Conservation (phyloP, 1,140 invertebrate genomes). For the Phymorhynchus buccinoides region DNA sequence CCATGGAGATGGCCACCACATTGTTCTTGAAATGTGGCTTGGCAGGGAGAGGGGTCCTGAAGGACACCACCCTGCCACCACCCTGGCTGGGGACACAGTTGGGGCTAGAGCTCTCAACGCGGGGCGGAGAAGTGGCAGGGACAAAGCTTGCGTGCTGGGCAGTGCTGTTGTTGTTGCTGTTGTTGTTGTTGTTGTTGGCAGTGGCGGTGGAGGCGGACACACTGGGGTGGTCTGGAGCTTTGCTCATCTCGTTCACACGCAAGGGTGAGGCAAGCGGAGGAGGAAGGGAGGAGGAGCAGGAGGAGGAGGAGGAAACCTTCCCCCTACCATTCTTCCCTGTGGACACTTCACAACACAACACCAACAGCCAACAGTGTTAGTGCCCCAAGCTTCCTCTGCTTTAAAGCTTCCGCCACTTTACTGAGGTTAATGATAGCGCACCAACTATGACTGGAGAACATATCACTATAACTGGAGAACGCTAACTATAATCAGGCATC, state of each 20-base stretch:
- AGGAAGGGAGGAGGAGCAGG: no score
- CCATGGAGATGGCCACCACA: conserved; percentile 25
- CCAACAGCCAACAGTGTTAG: not conserved
- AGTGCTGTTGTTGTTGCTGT: conserved; percentile 29
- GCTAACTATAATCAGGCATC: no score
- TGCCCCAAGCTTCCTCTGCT: not conserved
- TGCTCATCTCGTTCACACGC: not conserved
- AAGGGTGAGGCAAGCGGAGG: not conserved
- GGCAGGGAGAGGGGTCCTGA: not conserved
- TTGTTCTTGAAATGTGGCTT: conserved; percentile 9
- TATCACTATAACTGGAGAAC: no score
- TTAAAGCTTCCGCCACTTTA: no score
- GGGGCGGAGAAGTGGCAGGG: conserved; percentile 2
- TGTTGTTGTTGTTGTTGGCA: conserved; percentile 20
- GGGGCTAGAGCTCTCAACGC: conserved; percentile 13
- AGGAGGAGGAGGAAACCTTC: no score
- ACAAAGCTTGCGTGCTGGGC: not conserved
- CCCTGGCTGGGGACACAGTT: not conserved
- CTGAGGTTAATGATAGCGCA: no score
- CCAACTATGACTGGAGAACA: no score
- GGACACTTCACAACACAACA: conserved; percentile 8
- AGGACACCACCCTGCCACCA: not conserved
- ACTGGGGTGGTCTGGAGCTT: not conserved
- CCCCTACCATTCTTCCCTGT: conserved; percentile 11
- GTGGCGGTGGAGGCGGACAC: not conserved